Percentiles rank a stretch among this genome's conserved stretches.
phyloP scores from a whole-genome alignment of 2,888 invertebrate genomes.

The Andrena fulva region DNA sequence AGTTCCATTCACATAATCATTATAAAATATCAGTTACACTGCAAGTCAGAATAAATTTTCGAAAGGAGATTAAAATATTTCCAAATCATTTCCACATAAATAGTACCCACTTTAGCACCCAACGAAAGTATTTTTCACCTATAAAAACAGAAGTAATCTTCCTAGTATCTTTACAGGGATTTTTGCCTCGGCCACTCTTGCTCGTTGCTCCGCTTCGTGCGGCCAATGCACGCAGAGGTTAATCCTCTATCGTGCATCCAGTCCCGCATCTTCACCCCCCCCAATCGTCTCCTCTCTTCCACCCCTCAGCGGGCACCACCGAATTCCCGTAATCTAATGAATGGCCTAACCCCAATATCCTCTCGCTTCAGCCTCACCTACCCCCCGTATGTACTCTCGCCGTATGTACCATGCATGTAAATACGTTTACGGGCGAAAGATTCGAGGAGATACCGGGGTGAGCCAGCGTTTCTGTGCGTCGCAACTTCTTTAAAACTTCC shows the following conservation, averaged over 20 bases:
- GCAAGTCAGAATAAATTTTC: too few relatives aligned
- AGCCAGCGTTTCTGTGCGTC: conserved; percentile 45
- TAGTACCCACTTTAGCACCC: not conserved
- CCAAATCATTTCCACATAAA: not conserved
- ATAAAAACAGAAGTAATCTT: conserved; percentile 43
- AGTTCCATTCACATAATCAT: too few relatives aligned
- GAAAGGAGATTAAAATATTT: too few relatives aligned
- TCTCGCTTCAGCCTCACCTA: conserved; percentile 72
- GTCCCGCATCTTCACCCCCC: conserved; percentile 62
- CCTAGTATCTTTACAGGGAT: conserved; percentile 48
- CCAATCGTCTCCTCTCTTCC: conserved; percentile 50
- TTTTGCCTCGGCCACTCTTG: conserved; percentile 72
- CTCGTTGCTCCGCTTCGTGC: conserved; percentile 64
- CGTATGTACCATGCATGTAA: conserved; percentile 70
- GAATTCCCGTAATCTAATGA: conserved; percentile 83
- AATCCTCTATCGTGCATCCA: conserved; percentile 72
- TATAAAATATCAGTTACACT: too few relatives aligned
- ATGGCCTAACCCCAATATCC: conserved; percentile 79
- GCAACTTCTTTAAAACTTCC: conserved; percentile 64
- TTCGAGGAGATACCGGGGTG: conserved; percentile 58
- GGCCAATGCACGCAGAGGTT: conserved; percentile 69
- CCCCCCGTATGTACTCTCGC: conserved; percentile 56
- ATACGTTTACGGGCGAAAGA: conserved; percentile 54
- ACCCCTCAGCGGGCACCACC: conserved; percentile 67
- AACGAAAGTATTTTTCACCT: conserved; percentile 3